Evolutionary conservation across 2,888 invertebrate species (phyloP).

Genomic region (Drosophila prostipennis): DNA sequence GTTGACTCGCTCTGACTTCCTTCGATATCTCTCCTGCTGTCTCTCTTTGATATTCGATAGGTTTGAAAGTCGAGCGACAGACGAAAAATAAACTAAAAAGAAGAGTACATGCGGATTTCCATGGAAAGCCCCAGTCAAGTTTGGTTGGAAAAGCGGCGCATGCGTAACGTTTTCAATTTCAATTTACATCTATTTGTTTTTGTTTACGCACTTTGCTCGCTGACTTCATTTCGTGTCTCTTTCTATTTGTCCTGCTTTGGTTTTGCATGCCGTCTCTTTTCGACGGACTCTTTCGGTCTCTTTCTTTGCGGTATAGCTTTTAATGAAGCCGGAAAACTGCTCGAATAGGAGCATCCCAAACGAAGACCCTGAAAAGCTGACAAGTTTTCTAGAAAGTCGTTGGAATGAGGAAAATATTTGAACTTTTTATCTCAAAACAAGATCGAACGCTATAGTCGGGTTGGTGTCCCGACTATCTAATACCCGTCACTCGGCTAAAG

Average conservation of each 20-base stretch:
- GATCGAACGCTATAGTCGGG: no score
- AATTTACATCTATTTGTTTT: slow-evolving; percentile 51
- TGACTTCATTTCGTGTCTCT: slow-evolving; percentile 9
- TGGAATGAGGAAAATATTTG: background rate
- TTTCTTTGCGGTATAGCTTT: background rate
- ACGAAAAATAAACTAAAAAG: background rate
- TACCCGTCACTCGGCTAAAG: no score
- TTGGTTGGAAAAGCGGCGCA: slow-evolving; percentile 55
- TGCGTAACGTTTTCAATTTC: slow-evolving; percentile 79
- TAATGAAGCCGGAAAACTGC: slow-evolving; percentile 65
- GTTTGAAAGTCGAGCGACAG: slow-evolving; percentile 52
- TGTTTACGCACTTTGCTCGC: slow-evolving; percentile 36
- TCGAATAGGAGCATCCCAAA: slow-evolving; percentile 14
- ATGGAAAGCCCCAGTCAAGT: slow-evolving; percentile 27
- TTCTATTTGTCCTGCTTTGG: slow-evolving; percentile 1
- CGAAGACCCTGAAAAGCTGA: slow-evolving; percentile 61
- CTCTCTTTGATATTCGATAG: slow-evolving; percentile 68
- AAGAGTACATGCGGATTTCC: slow-evolving; percentile 12
- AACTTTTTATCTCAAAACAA: background rate
- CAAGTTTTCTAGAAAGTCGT: slow-evolving; percentile 1
- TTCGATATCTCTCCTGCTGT: slow-evolving; percentile 15
- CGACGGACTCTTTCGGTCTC: background rate
- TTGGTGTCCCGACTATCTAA: no score
- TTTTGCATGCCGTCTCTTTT: background rate
- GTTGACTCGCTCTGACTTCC: slow-evolving; percentile 4